Evolutionary conservation across 2,888 invertebrate genomes (phyloP).

Genomic region (Beris morrisii): DNA sequence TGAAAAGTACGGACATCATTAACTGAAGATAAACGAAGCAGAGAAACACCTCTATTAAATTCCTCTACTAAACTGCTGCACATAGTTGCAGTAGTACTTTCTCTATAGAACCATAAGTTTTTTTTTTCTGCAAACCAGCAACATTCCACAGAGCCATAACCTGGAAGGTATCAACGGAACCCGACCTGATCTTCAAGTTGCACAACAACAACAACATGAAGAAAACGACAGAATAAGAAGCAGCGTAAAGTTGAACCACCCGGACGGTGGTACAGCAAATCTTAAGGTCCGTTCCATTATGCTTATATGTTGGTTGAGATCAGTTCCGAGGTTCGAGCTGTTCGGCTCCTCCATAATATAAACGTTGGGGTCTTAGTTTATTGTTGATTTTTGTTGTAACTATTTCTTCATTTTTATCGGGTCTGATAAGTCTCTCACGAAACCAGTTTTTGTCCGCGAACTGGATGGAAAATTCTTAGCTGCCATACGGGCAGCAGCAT

Average conservation of each 20-base stretch:
- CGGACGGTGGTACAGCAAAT: conserved; percentile 17
- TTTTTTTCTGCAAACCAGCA: conserved; percentile 13
- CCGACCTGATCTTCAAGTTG: conserved; percentile 16
- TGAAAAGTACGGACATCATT: too few relatives aligned
- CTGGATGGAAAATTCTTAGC: conserved; percentile 22
- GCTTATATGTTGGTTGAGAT: background rate
- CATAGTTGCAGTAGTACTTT: too few relatives aligned
- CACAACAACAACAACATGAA: background rate
- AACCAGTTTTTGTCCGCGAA: conserved; percentile 17
- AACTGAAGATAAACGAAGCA: too few relatives aligned
- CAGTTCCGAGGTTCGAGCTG: background rate
- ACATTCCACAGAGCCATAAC: conserved; percentile 20
- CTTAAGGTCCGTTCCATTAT: conserved; percentile 26
- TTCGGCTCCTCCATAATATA: background rate
- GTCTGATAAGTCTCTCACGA: conserved; percentile 25
- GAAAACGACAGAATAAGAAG: conserved; percentile 4
- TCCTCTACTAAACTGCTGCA: too few relatives aligned
- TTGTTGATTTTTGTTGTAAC: background rate
- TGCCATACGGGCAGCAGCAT: background rate
- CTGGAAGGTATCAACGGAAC: conserved; percentile 16
- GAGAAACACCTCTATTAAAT: too few relatives aligned
- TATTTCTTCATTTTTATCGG: conserved; percentile 17
- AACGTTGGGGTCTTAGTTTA: background rate
- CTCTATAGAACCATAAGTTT: too few relatives aligned
- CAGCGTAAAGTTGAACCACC: conserved; percentile 18